Percentiles rank a stretch among this genome's conserved stretches.
Evolutionary conservation across 2,888 invertebrate genomes (phyloP).

Genomic region (Seira sanloemensis): DNA sequence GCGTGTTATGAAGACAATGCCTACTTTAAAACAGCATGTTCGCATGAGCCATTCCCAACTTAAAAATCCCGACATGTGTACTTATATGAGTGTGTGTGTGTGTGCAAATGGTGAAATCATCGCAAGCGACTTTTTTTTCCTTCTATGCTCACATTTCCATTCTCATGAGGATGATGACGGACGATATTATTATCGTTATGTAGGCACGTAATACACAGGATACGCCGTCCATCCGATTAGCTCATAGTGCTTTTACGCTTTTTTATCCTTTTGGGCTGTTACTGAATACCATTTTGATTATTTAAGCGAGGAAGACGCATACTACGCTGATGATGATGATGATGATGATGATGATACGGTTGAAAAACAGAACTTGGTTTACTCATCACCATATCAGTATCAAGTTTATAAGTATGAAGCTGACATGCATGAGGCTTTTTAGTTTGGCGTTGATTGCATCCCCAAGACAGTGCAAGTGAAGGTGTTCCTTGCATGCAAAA

Average conservation of each 20-base stretch:
- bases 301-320: background rate
- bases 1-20: no score
- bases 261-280: background rate
- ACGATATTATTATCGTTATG: no score
- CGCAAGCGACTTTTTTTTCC: no score
- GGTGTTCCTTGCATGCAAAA: conserved; percentile 31
- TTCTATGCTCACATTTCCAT: no score
- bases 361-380: background rate
- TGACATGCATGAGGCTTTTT: background rate
- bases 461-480: conserved; percentile 33
- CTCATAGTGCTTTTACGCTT: no score
- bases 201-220: background rate
- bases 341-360: background rate
- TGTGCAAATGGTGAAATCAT: no score
- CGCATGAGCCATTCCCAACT: no score
- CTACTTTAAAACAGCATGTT: no score
- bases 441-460: conserved; percentile 14
- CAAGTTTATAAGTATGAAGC: background rate
- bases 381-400: background rate
- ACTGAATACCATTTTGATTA: background rate
- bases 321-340: background rate
- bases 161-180: no score
- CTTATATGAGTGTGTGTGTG: no score
- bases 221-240: background rate
- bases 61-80: no score